Evolutionary conservation across 2,797 vertebrate species (phyloP).

Genomic region (Darevskia nairensis): DNA sequence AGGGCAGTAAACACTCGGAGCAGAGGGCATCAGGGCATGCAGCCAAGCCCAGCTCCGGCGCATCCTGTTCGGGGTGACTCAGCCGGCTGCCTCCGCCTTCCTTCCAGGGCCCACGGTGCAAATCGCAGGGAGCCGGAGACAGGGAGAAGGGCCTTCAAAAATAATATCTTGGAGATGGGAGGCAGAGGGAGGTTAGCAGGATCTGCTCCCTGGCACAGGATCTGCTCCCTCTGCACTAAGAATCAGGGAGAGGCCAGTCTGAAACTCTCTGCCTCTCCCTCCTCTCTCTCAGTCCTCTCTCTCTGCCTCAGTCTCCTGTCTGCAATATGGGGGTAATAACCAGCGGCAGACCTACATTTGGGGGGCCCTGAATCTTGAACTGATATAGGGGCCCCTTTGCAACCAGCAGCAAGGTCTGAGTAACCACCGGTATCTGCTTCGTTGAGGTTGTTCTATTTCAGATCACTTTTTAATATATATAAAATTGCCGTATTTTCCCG

Average conservation of each 20-base stretch:
- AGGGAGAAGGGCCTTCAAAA: neutral
- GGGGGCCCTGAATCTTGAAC: too few species aligned
- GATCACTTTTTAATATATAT: too few species aligned
- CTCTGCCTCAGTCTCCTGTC: neutral
- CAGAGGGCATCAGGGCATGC: neutral
- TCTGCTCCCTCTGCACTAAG: rapidly evolving
- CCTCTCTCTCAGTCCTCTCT: too few species aligned
- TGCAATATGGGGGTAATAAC: neutral
- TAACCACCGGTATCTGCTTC: too few species aligned
- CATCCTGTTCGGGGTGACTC: constrained; percentile 20
- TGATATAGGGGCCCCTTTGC: too few species aligned
- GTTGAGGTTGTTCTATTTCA: too few species aligned
- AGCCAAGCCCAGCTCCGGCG: neutral
- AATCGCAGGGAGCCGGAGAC: rapidly evolving
- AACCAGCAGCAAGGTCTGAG: too few species aligned
- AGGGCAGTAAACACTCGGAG: neutral
- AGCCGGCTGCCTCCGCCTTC: neutral
- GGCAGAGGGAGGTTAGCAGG: neutral
- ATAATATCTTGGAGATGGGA: neutral
- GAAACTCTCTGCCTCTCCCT: too few species aligned
- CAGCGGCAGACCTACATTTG: too few species aligned
- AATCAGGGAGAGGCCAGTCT: neutral
- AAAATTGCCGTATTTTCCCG: too few species aligned
- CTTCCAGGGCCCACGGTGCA: neutral
- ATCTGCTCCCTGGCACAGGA: too few species aligned